Evolutionary conservation across 2,888 invertebrate genomes (phyloP), one percentile per base, ranked within the genome.

Genomic region (Chloroclystis v-ata): DNA sequence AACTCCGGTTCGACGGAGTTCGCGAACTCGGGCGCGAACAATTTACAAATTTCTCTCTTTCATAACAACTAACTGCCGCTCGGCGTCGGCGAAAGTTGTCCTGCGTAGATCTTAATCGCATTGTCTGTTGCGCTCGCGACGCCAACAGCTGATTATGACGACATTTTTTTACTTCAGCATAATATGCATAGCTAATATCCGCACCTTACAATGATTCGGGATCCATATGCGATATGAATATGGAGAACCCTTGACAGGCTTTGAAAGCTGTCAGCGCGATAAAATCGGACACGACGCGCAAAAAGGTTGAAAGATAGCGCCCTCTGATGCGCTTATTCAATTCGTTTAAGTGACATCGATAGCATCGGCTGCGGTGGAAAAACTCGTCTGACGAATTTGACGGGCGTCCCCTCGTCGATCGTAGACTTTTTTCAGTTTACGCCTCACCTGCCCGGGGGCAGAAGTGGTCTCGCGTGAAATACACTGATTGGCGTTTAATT

Each of bases 1-100:
- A 89, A 89, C 89, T 87, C 87, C 82, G 69, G 87, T 86, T 86
- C 86, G 87, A 86, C 86, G 85, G 86, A 88, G 88, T 88, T 88
- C 86, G 85, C 85, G 88, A 89, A 88, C 88, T 88, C 88, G 86
- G 83, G 87, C 86, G 87, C 88, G 86, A 88, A 89, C 89, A 89
- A 89, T 89, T 89, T 89, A 89, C 89, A 89, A 89, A 89, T 89
- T 89, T 89, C 89, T 89, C 88, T 87, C 87, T 87, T 87, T 87
- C 88, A 88, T 88, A 88, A 89, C 89, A 89, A 89, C 89, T 89
- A 88, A 89, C 89, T 87, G 86, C 83, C 83, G 83, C 84, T 80
- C 82, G 85, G 81, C 83, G 84, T 82, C 82, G 84, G 87, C 80
- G 88, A 89, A 89, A 89, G 86, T 89, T 89, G 87, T 86, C 87